Base-by-base conservation (phyloP, 2,797 vertebrate species). In the Arremon aurantiirostris region DNA sequence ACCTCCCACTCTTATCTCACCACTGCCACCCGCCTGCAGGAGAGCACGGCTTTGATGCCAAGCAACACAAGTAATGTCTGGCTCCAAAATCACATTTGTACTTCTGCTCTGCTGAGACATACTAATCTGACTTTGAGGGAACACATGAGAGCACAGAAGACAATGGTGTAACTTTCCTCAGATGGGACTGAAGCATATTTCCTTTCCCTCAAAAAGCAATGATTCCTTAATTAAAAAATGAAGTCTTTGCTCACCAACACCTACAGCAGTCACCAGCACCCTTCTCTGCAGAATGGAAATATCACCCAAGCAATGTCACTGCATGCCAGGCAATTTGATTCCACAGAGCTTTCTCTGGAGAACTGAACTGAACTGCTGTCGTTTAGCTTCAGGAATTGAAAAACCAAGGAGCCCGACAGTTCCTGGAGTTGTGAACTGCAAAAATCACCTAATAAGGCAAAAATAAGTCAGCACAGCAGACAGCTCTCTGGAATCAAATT, bases 401-500 rank as follows among this genome's bases (percentile, higher is more conserved):
- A 95, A 95, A 94, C 5, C 73, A 91, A 63, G 41, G 91, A 95
- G 94, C 89, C 89, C 78, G 71, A 90, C 46, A 92, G 86, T 89
- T 96, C 93, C 89, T 85, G 88, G 53, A 92, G 82, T 78, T 87
- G 77, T 57, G 93, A 96, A 95, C 91, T 87, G 88, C 86, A 93
- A 95, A 97, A 95, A 95, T 93, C 90, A 92, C 94, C 96, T 95
- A 97, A 96, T 95, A 95, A 96, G 95, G 94, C 89, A 96, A 97
- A 96, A 97, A 95, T 92, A 95, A 96, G 95, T 95, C 95, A 94
- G 92, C 87, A 69, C 17, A 94, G 94, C 91, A 96, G 96, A 97
- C 89, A 86, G 94, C 91, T 90, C 87, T 83, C 77, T 94, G 94
- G 84, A 90, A 96, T 89, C 91, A 96, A 95, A 96, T 96, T 95